Percentiles rank a stretch among this genome's conserved stretches.
These are phyloP conservation scores for Himalopsyche tibetana DNA, from an alignment of 2,888 invertebrate species.

Conservation along the genomic window DNA sequence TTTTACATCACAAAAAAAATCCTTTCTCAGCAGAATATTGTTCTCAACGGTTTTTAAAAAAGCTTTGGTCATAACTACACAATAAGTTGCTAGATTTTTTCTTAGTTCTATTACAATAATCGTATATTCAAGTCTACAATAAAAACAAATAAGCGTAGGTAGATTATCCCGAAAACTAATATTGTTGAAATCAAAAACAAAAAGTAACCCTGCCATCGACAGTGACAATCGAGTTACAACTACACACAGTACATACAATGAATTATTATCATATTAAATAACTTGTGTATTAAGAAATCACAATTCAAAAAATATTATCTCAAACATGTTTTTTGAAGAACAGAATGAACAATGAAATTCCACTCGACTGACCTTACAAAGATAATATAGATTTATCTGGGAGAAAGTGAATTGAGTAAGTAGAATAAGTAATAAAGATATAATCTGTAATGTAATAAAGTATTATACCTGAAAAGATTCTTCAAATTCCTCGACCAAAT, in stretches of 20 bases:
- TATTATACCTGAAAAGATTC: conserved; percentile 89
- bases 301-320: background rate
- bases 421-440: background rate
- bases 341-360: background rate
- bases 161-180: background rate
- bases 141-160: no score
- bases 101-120: no score
- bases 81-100: no score
- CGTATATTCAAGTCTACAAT: no score
- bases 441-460: background rate
- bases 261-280: no score
- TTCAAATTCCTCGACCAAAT: conserved; percentile 92
- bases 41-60: no score
- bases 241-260: no score
- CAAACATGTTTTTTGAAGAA: background rate
- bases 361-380: background rate
- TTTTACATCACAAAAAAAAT: no score
- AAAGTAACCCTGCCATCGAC: no score
- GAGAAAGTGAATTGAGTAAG: background rate
- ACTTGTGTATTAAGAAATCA: background rate
- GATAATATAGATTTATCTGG: background rate
- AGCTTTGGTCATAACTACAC: no score
- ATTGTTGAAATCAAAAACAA: background rate
- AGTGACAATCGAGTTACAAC: no score
- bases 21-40: no score